phyloP scores from a whole-genome alignment of 2,113 vertebrate genomes.

The Cyphomyrus plagiostoma region DNA sequence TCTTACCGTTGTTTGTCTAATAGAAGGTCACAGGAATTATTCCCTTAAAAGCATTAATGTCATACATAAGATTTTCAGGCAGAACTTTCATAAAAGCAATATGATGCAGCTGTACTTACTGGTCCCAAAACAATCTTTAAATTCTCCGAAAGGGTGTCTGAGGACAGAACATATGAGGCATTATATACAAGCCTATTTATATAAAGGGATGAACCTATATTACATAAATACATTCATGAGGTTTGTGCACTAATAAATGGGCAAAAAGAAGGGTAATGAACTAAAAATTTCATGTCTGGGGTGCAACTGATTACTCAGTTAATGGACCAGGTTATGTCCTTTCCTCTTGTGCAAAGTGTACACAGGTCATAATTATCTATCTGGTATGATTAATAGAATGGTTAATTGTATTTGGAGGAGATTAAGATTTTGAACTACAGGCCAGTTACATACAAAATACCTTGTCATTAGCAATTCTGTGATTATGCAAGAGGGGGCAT shows the following conservation, averaged over 20 bases:
- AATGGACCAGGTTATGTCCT: not conserved
- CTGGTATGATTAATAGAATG: not conserved
- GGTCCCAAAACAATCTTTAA: not conserved
- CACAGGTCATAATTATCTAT: not conserved
- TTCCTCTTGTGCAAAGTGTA: not conserved
- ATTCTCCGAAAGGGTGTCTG: not conserved
- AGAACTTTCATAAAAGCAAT: not conserved
- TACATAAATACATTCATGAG: not conserved
- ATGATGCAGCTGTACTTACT: not conserved
- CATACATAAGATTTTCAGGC: not conserved
- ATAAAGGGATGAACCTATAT: constrained; percentile 12
- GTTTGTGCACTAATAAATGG: not conserved
- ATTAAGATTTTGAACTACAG: not conserved
- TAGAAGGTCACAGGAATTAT: not conserved
- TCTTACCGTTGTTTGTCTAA: not conserved
- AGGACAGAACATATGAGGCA: not conserved
- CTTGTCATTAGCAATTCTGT: not conserved
- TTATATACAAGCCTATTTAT: constrained; percentile 24
- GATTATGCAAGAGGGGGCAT: not conserved
- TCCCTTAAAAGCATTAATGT: not conserved
- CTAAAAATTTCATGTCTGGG: not conserved
- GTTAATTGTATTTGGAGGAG: not conserved
- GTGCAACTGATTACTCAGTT: not conserved
- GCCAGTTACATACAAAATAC: not conserved
- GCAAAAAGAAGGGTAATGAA: not conserved